Evolutionary conservation across 2,113 vertebrate species (phyloP).

Genomic region (Xenopus borealis): DNA sequence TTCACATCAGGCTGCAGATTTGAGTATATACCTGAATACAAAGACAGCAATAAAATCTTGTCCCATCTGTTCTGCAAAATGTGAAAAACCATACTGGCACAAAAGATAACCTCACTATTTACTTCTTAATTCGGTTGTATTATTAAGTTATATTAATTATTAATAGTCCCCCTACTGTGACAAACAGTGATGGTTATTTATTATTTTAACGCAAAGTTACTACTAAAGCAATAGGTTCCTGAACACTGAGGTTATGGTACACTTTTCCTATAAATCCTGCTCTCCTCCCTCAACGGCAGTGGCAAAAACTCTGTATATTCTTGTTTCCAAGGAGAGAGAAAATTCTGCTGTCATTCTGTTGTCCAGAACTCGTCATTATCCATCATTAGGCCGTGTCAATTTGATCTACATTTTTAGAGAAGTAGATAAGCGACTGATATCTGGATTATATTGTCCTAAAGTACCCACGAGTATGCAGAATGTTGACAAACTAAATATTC

Average conservation of each 20-base stretch:
- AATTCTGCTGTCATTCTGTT: conserved; percentile 9
- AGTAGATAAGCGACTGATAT: neutral
- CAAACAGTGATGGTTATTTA: no score
- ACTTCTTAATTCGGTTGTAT: no score
- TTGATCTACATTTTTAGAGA: conserved; percentile 10
- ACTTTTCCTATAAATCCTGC: conserved; percentile 43
- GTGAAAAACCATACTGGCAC: no score
- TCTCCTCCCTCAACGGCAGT: neutral
- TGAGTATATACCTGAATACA: neutral
- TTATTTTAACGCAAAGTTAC: no score
- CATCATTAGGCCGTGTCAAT: conserved; percentile 20
- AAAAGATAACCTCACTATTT: no score
- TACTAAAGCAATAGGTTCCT: no score
- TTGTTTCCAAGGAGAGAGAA: conserved; percentile 14
- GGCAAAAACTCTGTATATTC: conserved; percentile 33
- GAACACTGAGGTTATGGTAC: conserved; percentile 13
- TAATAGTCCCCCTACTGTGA: no score
- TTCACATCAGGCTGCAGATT: neutral
- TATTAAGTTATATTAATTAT: no score
- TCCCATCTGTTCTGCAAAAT: no score
- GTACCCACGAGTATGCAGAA: neutral
- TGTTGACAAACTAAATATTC: conserved; percentile 1
- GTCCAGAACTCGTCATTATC: neutral
- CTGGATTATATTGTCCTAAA: conserved; percentile 29
- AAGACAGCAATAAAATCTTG: no score